Base-by-base conservation (phyloP, 2,797 vertebrate species). In the Lepus oiostolus region DNA sequence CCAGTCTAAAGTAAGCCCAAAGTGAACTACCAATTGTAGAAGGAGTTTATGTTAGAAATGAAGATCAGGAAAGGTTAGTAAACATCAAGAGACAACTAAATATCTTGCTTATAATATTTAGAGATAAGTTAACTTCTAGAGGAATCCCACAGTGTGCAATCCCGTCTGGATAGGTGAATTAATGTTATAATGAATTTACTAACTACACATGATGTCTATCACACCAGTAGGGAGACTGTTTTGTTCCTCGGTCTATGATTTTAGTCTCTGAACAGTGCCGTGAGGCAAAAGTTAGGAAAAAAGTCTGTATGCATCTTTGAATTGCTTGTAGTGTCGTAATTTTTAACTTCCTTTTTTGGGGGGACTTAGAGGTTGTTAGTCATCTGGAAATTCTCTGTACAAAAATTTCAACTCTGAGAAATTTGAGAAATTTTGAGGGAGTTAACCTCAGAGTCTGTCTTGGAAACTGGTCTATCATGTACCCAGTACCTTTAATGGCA, bases 21-120 rank as follows among this genome's bases (percentile, higher is more conserved):
- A 74, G 11, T 60, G 71, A 93, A 76, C 90, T 79, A 86, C 62
- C 88, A 84, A 32, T 92, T 96, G 93, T 95, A 94, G 72, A 93
- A 95, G 70, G 32, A 97, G 93, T 97, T 97, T 95, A 85, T 80
- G 62, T 97, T 93, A 75, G 35, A 95, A 95, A 95, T 95, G 83
- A 95, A 97, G 96, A 58, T 84, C 38, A 80, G 0, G 52, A 97
- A 96, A 96, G 50, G 52, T 95, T 97, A 90, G 87, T 90, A 94
- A 95, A 96, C 75, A 86, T 94, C 74, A 91, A 92, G 93, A 95
- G 90, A 81, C 88, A 92, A 85, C 58, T 91, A 89, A 96, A 96
- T 60, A 91, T 96, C 77, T 71, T 94, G 84, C 77, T 90, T 96
- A 32, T 81, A 90, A 83, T 93, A 96, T 90, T 96, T 91, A 92